A percentile compares a stretch with the other conserved stretches of the same genome.
Conservation (phyloP, 1,140 invertebrate species). For the Eubasilissa regina region DNA sequence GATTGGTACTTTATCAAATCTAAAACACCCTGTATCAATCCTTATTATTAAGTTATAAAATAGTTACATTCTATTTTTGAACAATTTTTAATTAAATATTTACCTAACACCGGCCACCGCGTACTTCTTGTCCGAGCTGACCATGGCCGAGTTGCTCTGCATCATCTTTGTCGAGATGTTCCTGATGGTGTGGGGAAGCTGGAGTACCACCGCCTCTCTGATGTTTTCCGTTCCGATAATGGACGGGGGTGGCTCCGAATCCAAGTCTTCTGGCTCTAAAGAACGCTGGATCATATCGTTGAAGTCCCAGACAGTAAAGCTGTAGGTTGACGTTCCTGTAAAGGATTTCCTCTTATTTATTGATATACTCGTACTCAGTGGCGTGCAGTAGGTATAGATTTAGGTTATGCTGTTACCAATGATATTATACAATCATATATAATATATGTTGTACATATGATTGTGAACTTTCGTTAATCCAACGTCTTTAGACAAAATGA, state of each 20-base stretch:
- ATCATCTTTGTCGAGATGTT: conserved; percentile 94
- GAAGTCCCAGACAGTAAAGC: conserved; percentile 85
- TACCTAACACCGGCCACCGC: conserved; percentile 94
- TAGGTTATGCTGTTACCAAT: too few species aligned
- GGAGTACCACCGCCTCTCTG: conserved; percentile 78
- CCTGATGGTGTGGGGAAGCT: conserved; percentile 89
- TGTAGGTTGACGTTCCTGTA: conserved; percentile 84
- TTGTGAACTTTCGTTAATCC: too few species aligned
- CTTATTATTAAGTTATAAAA: too few species aligned
- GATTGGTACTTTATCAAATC: too few species aligned
- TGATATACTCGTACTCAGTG: too few species aligned
- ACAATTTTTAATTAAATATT: too few species aligned
- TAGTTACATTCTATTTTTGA: too few species aligned
- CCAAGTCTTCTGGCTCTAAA: conserved; percentile 60
- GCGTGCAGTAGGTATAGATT: too few species aligned
- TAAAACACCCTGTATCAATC: too few species aligned
- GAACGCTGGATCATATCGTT: conserved; percentile 64
- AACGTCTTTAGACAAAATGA: too few species aligned
- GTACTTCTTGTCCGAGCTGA: conserved; percentile 92
- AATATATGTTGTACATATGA: too few species aligned
- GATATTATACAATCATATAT: too few species aligned
- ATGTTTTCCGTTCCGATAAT: conserved; percentile 64
- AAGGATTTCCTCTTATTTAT: not conserved
- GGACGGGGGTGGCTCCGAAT: conserved; percentile 59
- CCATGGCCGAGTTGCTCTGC: conserved; percentile 90